phyloP scores from a whole-genome alignment of 2,888 invertebrate genomes.

The Scaptodrosophila latifasciaeformis region DNA sequence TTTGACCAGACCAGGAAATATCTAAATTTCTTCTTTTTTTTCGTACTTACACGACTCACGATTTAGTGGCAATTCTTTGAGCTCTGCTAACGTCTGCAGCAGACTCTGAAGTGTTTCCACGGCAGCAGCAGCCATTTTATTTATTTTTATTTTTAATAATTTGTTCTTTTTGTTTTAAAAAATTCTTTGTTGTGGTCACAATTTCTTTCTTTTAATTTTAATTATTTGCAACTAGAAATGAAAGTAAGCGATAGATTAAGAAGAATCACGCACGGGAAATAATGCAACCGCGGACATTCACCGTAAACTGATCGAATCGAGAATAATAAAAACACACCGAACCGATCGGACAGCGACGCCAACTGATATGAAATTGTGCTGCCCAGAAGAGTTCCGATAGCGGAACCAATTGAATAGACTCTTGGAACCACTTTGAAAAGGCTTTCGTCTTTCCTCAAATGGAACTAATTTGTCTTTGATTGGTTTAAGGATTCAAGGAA shows the following conservation, averaged over 20 bases:
- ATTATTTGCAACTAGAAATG: conserved; percentile 27
- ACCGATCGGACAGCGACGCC: conserved; percentile 29
- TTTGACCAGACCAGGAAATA: too few species aligned
- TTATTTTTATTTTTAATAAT: conserved; percentile 19
- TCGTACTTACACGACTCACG: conserved; percentile 70
- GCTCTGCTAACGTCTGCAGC: conserved; percentile 59
- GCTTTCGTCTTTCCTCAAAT: too few species aligned
- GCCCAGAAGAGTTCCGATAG: too few species aligned
- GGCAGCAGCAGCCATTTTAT: conserved; percentile 67
- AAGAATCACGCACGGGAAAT: not conserved
- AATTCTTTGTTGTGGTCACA: too few species aligned
- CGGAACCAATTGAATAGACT: too few species aligned
- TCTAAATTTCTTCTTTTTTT: not conserved
- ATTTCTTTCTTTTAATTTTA: conserved; percentile 5
- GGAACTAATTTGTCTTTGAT: too few species aligned
- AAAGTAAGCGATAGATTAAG: not conserved
- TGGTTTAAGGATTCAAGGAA: too few species aligned
- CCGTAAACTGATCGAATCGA: conserved; percentile 30
- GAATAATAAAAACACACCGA: conserved; percentile 12
- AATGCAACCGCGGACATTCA: conserved; percentile 55
- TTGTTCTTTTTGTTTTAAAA: too few species aligned
- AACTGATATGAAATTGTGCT: conserved; percentile 42
- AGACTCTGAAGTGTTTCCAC: conserved; percentile 63
- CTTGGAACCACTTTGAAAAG: too few species aligned
- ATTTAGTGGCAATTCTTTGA: conserved; percentile 66